Conservation (phyloP, 1,140 invertebrate genomes). For the Drosophila virilis region DNA sequence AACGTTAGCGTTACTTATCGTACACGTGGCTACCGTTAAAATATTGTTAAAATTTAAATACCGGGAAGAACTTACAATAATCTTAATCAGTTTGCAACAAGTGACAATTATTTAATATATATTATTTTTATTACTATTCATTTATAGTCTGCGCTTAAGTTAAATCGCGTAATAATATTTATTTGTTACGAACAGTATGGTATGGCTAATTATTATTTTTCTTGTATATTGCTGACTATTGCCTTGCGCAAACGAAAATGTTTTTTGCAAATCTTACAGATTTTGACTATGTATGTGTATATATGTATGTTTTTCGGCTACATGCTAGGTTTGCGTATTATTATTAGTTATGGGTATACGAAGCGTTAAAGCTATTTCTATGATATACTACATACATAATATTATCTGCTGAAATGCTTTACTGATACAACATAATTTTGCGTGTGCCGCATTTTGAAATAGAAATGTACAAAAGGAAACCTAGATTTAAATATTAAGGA, state of each 20-base stretch:
- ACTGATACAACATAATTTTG: constrained; percentile 62
- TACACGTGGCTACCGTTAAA: no score
- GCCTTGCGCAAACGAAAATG: constrained; percentile 48
- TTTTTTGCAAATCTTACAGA: constrained; percentile 73
- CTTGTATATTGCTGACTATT: constrained; percentile 68
- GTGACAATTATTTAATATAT: constrained; percentile 26
- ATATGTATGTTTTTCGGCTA: constrained; percentile 5
- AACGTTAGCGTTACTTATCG: no score
- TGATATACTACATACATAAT: constrained; percentile 49
- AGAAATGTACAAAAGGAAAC: constrained; percentile 66
- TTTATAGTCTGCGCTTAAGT: constrained; percentile 39
- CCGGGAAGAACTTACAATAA: no score
- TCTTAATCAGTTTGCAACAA: background rate
- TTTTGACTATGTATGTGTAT: constrained; percentile 56
- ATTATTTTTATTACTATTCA: constrained; percentile 46
- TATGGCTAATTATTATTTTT: constrained; percentile 58
- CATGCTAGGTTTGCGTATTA: constrained; percentile 6
- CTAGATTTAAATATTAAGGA: background rate
- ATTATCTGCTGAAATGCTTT: constrained; percentile 61
- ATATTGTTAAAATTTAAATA: no score
- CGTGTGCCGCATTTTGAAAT: constrained; percentile 11
- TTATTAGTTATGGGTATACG: constrained; percentile 16
- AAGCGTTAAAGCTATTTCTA: constrained; percentile 42
- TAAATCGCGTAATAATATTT: constrained; percentile 21
- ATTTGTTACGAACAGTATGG: constrained; percentile 40